Evolutionary conservation across 2,888 invertebrate species (phyloP), one percentile per base, ranked within the genome.

Genomic region (Drosophila atroscutellata): DNA sequence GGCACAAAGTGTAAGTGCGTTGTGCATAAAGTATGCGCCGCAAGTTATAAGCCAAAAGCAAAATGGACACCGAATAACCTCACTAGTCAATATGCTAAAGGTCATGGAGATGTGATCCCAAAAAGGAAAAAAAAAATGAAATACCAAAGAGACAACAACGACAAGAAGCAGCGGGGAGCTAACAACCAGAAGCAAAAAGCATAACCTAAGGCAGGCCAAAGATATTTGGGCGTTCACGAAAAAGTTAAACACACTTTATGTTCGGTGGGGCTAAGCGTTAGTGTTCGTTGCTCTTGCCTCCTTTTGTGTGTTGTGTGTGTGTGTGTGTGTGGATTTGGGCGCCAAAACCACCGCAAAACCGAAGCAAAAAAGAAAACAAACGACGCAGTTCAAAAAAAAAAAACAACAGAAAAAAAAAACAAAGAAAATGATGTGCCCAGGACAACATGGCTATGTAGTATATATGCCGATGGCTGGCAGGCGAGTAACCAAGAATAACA

Each of bases 11-110:
- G 81, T 81, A 85, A 84, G 88, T 85, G 83, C 83, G 88, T 80
- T 70, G 80, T 74, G 88, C 86, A 85, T 85, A 85, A 85, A 85
- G 77, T 81, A 85, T 86, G 71, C 81, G 84, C 84, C 84, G 62
- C 77, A 75, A 82, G 83, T 64, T 74, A 85, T 78, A 87, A 87
- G 83, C 86, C 83, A 78, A 75, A 69, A 78, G 72, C 75, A 70
- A 70, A 86, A 83, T 86, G 83, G 87, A 83, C 86, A 83, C 75
- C 75, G 26, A 75, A 80, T 73, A 76, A 67, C 71, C 77, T 67
- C 72, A 84, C 87, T 86, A 82, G 87, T 84, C 87, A 84, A 84
- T 84, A 86, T 84, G 87, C 75, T 75, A 84, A 81, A 84, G 83
- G 83, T 86, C 83, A 73, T 86, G 78, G 63, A 58, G 72, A 60